Evolutionary conservation across 2,888 invertebrate species (phyloP), one percentile per base, ranked within the genome.

Genomic region (Heliconius ismenius): DNA sequence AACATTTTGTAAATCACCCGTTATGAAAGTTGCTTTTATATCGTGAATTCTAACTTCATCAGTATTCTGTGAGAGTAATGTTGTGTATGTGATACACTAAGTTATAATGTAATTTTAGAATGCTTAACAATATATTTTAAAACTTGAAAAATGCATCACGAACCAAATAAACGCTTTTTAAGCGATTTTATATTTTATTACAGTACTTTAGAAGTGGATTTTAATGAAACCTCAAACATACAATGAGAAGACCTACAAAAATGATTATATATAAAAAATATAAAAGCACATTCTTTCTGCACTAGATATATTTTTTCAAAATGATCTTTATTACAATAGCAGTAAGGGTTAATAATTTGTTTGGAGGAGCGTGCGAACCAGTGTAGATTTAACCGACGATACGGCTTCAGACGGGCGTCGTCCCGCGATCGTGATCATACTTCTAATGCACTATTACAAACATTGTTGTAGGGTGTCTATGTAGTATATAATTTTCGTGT

Each of bases 391-490:
- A 81, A 70, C 76, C 83, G 80, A 81, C 86, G 88, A 89, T 89
- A 89, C 83, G 85, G 80, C 83, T 83, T 76, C 85, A 84, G 83
- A 82, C 83, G 81, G 81, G 79, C 81, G 83, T 82, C 82, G 84
- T 81, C 81, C 80, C 79, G 75, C 79, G 82, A 78, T 84, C 91
- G 91, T 91, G 91, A 89, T 87, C 81, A 82, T 83, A 89, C 87
- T 91, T 80, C 83, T 88, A 90, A 91, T 90, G 86, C 80, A 79
- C 80, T 76, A 80, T 81, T 81, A 80, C 78, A 79, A 81, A 72
- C 76, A 75, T 76, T 72, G 72, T 73, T 77, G 36, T 76, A 79
- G 80, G 80, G 80, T 78, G 74, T 74, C 81, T 79, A 79, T 74
- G 49, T 21, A 58, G 70, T 77, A 28, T n/a, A 67, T 7, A 49